phyloP scores from a whole-genome alignment of 2,888 invertebrate species.

The Teleogryllus oceanicus region DNA sequence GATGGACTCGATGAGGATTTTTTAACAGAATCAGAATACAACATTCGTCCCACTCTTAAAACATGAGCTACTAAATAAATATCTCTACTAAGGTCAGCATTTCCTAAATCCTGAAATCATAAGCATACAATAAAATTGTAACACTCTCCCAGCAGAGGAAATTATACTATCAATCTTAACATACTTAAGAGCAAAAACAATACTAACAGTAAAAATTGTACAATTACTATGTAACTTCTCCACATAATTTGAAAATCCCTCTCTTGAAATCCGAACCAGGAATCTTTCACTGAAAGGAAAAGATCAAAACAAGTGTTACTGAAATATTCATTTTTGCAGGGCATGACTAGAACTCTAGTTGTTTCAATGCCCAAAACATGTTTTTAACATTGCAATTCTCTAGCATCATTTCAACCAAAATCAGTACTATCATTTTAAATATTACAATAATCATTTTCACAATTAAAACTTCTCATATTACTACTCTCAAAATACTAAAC shows the following conservation, averaged over 20 bases:
- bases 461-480: too few species aligned
- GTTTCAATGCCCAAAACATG: too few species aligned
- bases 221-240: slow-evolving; percentile 84
- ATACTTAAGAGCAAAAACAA: slow-evolving; percentile 35
- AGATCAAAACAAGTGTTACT: too few species aligned
- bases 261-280: slow-evolving; percentile 81
- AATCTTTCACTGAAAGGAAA: slow-evolving; percentile 68
- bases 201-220: slow-evolving; percentile 78
- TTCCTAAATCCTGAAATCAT: slow-evolving; percentile 68
- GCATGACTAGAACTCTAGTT: too few species aligned
- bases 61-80: slow-evolving; percentile 87
- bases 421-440: too few species aligned
- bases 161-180: background rate
- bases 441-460: too few species aligned
- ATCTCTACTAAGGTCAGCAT: slow-evolving; percentile 78
- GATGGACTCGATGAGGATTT: slow-evolving; percentile 44
- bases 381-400: too few species aligned
- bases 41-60: slow-evolving; percentile 82
- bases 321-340: too few species aligned
- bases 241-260: slow-evolving; percentile 84
- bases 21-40: slow-evolving; percentile 60
- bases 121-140: background rate
- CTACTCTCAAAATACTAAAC: too few species aligned
- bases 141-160: background rate
- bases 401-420: too few species aligned